phyloP scores from a whole-genome alignment of 2,888 invertebrate species.

The Timema cristinae region DNA sequence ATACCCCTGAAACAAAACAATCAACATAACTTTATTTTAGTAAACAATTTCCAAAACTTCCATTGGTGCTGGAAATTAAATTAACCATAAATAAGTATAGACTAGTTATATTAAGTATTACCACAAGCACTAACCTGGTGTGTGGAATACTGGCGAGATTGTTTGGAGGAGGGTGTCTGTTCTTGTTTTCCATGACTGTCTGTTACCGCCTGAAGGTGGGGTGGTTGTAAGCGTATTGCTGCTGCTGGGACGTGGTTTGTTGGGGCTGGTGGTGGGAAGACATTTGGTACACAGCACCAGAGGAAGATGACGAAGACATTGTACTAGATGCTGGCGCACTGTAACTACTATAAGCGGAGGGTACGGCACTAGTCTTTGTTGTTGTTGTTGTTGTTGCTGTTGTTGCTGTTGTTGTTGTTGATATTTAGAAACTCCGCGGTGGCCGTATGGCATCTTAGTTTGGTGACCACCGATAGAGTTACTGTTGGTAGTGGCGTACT shows the following conservation, averaged over 20 bases:
- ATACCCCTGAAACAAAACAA: conserved; percentile 2
- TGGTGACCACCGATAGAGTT: conserved; percentile 39
- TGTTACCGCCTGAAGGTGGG: neutral
- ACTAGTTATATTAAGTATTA: neutral
- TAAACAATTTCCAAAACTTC: no score
- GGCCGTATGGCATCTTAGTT: conserved; percentile 30
- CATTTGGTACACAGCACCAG: conserved; percentile 15
- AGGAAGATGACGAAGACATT: conserved; percentile 17
- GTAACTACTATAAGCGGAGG: conserved; percentile 10
- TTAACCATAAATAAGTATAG: neutral
- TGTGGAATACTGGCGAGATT: conserved; percentile 4
- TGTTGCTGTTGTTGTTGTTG: neutral
- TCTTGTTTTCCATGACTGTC: neutral
- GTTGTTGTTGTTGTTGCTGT: conserved; percentile 20
- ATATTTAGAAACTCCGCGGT: conserved; percentile 21
- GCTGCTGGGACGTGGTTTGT: conserved; percentile 5
- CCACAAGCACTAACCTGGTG: conserved; percentile 13
- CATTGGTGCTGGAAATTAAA: no score
- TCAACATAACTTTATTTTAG: no score
- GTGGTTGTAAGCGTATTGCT: conserved; percentile 20
- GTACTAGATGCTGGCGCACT: conserved; percentile 17
- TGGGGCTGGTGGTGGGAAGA: conserved; percentile 15
- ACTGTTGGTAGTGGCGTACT: conserved; percentile 34
- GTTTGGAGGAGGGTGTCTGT: neutral
- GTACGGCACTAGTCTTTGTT: conserved; percentile 17